Evolutionary conservation across 2,888 invertebrate species (phyloP).

Genomic region (Rhorus exstirpatorius): DNA sequence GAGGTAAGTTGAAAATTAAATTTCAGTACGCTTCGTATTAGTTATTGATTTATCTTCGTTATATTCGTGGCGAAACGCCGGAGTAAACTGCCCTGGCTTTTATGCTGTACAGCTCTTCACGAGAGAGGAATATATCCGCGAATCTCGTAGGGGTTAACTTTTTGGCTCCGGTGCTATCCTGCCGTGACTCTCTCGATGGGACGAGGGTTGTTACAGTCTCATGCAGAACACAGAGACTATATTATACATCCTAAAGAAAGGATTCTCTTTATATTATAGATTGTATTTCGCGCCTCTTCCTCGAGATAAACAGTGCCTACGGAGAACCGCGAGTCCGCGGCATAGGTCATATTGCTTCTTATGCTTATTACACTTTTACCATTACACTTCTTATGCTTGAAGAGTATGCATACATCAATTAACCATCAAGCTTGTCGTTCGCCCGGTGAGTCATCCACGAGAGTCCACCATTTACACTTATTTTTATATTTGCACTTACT

Average conservation of each 20-base stretch:
- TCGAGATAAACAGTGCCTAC: too few species aligned
- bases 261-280: too few species aligned
- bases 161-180: not conserved
- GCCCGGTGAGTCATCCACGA: constrained; percentile 68
- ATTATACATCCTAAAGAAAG: not conserved
- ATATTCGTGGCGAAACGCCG: constrained; percentile 39
- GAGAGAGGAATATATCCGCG: constrained; percentile 35
- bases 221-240: not conserved
- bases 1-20: constrained; percentile 80
- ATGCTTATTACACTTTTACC: too few species aligned
- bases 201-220: not conserved
- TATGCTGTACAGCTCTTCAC: constrained; percentile 24
- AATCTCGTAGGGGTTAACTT: not conserved
- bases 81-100: constrained; percentile 10
- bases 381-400: too few species aligned
- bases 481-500: not conserved
- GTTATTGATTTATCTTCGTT: constrained; percentile 80
- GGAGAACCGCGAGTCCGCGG: too few species aligned
- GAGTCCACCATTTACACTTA: not conserved
- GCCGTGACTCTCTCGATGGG: not conserved
- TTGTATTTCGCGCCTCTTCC: too few species aligned
- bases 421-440: too few species aligned
- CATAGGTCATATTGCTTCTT: too few species aligned
- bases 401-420: too few species aligned
- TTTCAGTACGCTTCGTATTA: constrained; percentile 82